Evolutionary conservation across 2,888 invertebrate species (phyloP).

Genomic region (Dromius quadrimaculatus): DNA sequence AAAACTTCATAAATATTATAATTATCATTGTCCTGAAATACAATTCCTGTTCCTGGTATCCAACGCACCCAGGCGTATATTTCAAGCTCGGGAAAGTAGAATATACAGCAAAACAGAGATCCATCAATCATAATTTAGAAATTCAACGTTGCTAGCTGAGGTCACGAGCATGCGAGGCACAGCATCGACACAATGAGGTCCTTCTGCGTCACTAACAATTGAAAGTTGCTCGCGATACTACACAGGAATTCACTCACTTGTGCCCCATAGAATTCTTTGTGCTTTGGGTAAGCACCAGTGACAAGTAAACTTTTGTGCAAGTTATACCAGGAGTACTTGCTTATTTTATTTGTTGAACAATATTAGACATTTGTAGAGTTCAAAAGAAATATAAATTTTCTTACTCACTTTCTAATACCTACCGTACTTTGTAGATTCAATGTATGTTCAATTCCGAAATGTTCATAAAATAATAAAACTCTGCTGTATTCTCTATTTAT

Average conservation of each 20-base stretch:
- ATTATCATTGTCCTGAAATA: too few relatives aligned
- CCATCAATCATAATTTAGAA: constrained; percentile 42
- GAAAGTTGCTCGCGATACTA: constrained; percentile 34
- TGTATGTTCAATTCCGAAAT: constrained; percentile 8
- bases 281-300: constrained; percentile 12
- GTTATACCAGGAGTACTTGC: too few relatives aligned
- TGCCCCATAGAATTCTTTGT: constrained; percentile 50
- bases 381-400: too few relatives aligned
- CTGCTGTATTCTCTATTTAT: constrained; percentile 25
- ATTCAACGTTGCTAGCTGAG: not conserved
- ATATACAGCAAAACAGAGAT: not conserved
- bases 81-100: too few relatives aligned
- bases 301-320: constrained; percentile 26
- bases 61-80: too few relatives aligned
- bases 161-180: constrained; percentile 13
- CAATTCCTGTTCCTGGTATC: too few relatives aligned
- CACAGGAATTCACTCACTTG: constrained; percentile 60
- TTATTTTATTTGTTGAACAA: not conserved
- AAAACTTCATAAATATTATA: too few relatives aligned
- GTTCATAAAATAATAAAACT: constrained; percentile 25
- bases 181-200: constrained; percentile 24
- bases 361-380: not conserved
- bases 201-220: not conserved
- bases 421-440: constrained; percentile 11
- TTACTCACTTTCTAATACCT: constrained; percentile 7